A percentile compares a stretch with the other conserved stretches of the same genome.
These are phyloP conservation scores for Cygnus buccinator DNA, from an alignment of 2,113 vertebrate genomes.

Conservation along the genomic window DNA sequence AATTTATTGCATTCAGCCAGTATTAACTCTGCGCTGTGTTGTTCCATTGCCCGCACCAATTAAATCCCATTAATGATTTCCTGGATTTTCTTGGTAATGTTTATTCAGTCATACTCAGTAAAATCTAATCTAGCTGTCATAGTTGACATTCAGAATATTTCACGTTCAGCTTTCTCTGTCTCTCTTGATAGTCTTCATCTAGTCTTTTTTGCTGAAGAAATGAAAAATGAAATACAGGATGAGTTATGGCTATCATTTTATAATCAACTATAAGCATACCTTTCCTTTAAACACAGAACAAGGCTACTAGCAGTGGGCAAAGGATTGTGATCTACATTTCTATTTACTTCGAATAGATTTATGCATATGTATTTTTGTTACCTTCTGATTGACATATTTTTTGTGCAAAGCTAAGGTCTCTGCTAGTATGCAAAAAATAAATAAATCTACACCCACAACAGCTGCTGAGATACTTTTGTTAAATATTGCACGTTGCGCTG, in stretches of 20 bases:
- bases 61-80: slow-evolving; percentile 29
- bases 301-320: neutral
- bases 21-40: neutral
- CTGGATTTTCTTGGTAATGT: neutral
- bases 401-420: neutral
- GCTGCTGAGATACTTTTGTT: fast-evolving
- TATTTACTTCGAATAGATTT: neutral
- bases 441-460: neutral
- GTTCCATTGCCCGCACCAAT: neutral
- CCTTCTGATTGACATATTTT: neutral
- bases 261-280: neutral
- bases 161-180: neutral
- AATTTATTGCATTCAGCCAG: neutral
- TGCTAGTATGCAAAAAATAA: neutral
- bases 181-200: neutral
- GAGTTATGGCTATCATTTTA: neutral
- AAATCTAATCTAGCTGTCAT: slow-evolving; percentile 47
- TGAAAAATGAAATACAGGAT: neutral
- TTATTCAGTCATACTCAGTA: neutral
- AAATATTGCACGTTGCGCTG: neutral
- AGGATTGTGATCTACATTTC: neutral
- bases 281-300: neutral
- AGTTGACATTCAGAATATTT: neutral
- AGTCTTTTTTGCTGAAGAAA: neutral
- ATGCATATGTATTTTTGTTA: neutral